These are phyloP conservation scores for Nyctereutes procyonoides DNA, from an alignment of 2,113 vertebrate species.

Conservation along the genomic window DNA sequence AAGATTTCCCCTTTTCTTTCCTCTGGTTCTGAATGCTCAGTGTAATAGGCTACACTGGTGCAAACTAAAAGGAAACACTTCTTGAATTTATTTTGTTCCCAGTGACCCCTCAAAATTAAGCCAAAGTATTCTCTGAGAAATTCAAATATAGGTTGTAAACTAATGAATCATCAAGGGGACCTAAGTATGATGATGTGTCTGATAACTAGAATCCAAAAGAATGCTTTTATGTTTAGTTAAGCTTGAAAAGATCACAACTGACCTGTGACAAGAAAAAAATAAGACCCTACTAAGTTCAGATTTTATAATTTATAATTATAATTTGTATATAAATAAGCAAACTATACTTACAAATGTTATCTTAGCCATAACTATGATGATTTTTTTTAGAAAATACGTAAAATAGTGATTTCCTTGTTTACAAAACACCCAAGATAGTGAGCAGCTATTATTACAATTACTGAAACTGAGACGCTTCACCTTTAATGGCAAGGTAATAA, in stretches of 20 bases:
- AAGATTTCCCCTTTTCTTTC: background rate
- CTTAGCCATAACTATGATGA: background rate
- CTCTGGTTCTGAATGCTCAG: background rate
- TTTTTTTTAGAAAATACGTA: background rate
- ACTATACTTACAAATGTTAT: background rate
- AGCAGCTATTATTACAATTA: background rate
- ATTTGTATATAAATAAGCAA: slow-evolving; percentile 7
- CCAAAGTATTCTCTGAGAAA: slow-evolving; percentile 30
- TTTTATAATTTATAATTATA: background rate
- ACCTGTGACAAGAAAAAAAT: background rate
- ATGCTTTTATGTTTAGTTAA: background rate
- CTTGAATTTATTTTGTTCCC: background rate
- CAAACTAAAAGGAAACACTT: slow-evolving; percentile 24
- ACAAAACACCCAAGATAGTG: background rate
- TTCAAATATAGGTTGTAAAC: background rate
- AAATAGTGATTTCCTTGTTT: background rate
- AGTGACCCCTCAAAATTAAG: background rate
- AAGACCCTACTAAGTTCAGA: background rate
- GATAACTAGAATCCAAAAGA: background rate
- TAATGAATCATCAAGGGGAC: background rate
- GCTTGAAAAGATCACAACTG: background rate
- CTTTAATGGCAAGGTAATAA: background rate
- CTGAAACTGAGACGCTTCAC: background rate
- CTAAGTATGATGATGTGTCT: background rate
- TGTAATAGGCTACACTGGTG: background rate